Base-by-base conservation (phyloP, 2,888 invertebrate genomes). In the Spicauda simplicius region DNA sequence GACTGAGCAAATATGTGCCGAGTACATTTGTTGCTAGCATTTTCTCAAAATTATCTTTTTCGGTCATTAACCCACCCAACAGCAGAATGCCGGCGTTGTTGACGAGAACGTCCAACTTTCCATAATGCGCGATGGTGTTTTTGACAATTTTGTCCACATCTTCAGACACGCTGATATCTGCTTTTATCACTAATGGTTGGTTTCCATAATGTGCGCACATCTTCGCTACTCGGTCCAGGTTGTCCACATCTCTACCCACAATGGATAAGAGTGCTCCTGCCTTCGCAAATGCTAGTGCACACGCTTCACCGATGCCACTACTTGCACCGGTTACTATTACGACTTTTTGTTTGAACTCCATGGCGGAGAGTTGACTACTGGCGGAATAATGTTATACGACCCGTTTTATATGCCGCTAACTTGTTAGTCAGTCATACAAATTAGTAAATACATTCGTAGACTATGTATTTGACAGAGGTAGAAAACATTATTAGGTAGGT, bases 281-380 rank as follows among this genome's bases (percentile, higher is more conserved):
- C 57, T 81, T 81, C 0, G 91, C 89, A 65, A 91, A 89, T 48
- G 74, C 72, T 11, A 83, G 3, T 1, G 91, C 88, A 67, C 85
- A 85, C 12, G 82, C 79, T 3, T 89, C 86, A 19, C 91, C 91
- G 54, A 91, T 90, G 4, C 91, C 91, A 6, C 89, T 83, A 70
- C 90, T 88, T 6, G 89, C 89, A 7, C 91, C 91, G 4, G 91
- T 91, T 63, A 91, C 78, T 61, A 91, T 69, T 16, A 90, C 85
- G 48, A 91, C 90, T 85, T 89, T 89, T 55, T 83, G 76, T 33
- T 75, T 73, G 75, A 89, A 90, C 74, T 82, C 80, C 91, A 91
- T 91, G 72, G 80, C 79, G 80, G 82, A 76, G 71, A 60, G 70
- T 63, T 53, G 33, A 30, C 8, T n/a, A 48, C 18, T 20, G 37